phyloP scores from a whole-genome alignment of 2,113 vertebrate species.

The Callospermophilus lateralis region DNA sequence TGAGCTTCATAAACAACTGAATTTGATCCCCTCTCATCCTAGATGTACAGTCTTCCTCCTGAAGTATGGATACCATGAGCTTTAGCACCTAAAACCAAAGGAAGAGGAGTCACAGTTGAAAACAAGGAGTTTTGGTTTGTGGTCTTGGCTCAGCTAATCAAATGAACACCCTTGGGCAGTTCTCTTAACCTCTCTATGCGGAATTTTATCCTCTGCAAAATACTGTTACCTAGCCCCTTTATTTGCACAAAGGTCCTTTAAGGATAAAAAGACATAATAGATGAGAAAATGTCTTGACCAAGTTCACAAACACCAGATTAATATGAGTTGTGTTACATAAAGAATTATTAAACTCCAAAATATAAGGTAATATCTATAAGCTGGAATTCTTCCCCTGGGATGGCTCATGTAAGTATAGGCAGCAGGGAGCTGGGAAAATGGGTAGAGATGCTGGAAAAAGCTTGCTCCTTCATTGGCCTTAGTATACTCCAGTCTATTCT shows the following conservation, averaged over 20 bases:
- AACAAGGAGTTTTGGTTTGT: no score
- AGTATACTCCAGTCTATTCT: background rate
- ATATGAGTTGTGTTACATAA: slow-evolving; percentile 40
- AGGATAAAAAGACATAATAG: background rate
- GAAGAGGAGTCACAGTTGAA: background rate
- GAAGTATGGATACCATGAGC: background rate
- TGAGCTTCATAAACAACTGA: background rate
- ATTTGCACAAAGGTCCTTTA: background rate
- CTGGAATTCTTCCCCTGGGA: background rate
- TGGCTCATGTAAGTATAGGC: background rate
- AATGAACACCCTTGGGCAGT: background rate
- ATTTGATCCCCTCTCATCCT: background rate
- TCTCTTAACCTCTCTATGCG: background rate
- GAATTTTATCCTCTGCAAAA: slow-evolving; percentile 40
- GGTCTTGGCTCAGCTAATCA: slow-evolving; percentile 51
- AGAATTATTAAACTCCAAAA: background rate
- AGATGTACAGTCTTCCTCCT: background rate
- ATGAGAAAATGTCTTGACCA: slow-evolving; percentile 28
- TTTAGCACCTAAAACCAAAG: background rate
- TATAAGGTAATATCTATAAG: slow-evolving; percentile 23
- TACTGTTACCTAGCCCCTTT: background rate
- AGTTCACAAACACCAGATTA: slow-evolving; percentile 51
- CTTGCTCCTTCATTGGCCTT: background rate
- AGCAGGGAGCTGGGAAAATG: background rate
- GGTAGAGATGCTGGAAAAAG: background rate